Percentiles rank a stretch among this genome's conserved stretches.
These are phyloP conservation scores for Julus scanicus DNA, from an alignment of 2,888 invertebrate genomes.

Conservation along the genomic window DNA sequence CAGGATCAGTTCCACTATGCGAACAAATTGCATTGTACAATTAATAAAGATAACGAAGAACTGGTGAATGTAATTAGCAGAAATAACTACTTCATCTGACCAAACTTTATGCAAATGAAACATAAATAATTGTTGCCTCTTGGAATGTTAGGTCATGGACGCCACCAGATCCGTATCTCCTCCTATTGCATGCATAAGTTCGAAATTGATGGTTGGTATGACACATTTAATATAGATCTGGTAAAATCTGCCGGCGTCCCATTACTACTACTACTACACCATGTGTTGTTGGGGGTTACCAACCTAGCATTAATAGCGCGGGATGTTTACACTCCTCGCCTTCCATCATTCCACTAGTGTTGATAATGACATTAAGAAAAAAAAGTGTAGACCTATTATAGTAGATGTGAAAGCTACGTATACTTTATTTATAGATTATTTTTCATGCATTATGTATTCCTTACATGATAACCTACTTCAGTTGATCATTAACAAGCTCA, in stretches of 20 bases:
- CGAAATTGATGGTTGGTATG: not conserved
- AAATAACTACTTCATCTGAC: too few species aligned
- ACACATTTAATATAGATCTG: not conserved
- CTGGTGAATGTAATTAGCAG: too few species aligned
- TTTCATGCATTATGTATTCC: slow-evolving; percentile 24
- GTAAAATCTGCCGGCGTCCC: not conserved
- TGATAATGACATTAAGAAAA: not conserved
- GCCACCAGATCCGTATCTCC: not conserved
- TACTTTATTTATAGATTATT: slow-evolving; percentile 11
- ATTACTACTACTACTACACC: slow-evolving; percentile 4
- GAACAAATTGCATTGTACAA: not conserved
- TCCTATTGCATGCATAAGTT: not conserved
- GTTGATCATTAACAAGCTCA: slow-evolving; percentile 23
- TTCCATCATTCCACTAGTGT: not conserved
- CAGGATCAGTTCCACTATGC: not conserved
- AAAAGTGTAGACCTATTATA: not conserved
- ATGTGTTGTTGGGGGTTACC: not conserved
- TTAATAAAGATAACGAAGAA: too few species aligned
- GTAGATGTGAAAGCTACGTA: not conserved
- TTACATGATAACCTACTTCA: slow-evolving; percentile 42
- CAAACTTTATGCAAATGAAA: too few species aligned
- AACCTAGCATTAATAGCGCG: not conserved
- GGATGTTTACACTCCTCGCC: not conserved
- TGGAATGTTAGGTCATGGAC: not conserved
- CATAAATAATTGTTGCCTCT: not conserved